Evolutionary conservation across 2,113 vertebrate species (phyloP), one percentile per base, ranked within the genome.

Genomic region (Triplophysa dalaica): DNA sequence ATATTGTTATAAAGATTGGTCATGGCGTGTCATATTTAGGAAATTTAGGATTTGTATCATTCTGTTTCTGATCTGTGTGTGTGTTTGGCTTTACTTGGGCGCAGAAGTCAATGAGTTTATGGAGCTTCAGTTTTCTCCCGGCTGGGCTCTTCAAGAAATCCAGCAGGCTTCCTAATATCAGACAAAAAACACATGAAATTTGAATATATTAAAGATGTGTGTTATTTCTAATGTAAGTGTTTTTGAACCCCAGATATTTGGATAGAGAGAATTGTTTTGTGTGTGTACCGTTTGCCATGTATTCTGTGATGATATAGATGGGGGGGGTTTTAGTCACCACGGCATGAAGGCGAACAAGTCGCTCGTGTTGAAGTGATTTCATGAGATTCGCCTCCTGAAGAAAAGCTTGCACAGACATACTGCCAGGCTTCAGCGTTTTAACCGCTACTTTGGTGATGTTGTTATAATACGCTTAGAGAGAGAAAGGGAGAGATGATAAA

Each of bases 301-400:
- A 99, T 74, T 99, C 96, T 0, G 97, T 98, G 92, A 99, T 96
- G 87, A 99, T 99, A 85, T 95, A 99, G 88, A 99, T 98, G 75
- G 97, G 97, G n/a, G 95, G 91, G 6, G 88, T 93, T 87, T 93
- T 96, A 83, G 96, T 97, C 85, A 98, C 91, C 8, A 99, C 97
- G 0, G 96, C 97, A 1, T 98, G 96, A 19, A 99, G 94, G 12
- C 96, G 89, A 45, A 99, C 96, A 0, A 99, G 92, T 77, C 95
- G 93, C 76, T 98, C 92, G 0, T 99, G 96, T 79, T 98, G 96
- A n/a, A 98, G 92, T 0, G 93, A 95, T 89, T 98, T 99, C 96
- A 98, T 98, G 72, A 98, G 91, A 41, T 98, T 98, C 43, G 97
- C 97, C 84, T 99, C 97, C 10, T 97, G 95, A 85, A 98, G 68